Conservation (phyloP, 2,888 invertebrate species). For the Machimus rusticus region DNA sequence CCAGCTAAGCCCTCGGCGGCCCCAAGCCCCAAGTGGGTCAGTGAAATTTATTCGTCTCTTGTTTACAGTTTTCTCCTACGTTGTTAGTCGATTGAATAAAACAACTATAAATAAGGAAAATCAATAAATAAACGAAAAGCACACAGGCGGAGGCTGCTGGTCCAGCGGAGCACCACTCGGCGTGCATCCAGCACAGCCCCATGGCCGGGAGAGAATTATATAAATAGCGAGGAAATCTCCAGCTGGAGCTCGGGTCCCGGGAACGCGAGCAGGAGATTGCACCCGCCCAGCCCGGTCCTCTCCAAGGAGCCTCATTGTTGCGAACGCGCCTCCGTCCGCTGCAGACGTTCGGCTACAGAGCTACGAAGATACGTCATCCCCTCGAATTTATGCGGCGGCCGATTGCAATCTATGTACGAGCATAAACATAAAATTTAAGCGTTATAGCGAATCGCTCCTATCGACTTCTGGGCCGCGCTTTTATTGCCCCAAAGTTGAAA, state of each 20-base stretch:
- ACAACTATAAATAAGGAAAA: constrained; percentile 27
- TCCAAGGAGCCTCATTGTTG: background rate
- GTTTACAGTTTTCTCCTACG: constrained; percentile 21
- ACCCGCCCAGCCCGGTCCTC: background rate
- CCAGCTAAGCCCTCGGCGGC: background rate
- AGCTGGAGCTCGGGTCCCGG: background rate
- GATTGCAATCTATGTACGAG: constrained; percentile 11
- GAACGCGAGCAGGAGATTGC: background rate
- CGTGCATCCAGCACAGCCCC: background rate
- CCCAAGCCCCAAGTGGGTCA: constrained; percentile 24
- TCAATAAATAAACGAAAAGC: constrained; percentile 3
- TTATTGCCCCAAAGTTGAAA: background rate
- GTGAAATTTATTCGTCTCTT: constrained; percentile 7
- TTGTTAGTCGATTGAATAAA: constrained; percentile 29
- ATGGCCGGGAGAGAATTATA: background rate
- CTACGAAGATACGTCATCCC: background rate
- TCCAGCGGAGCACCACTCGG: background rate
- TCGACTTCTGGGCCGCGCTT: background rate
- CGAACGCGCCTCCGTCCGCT: background rate
- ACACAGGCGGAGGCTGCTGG: background rate
- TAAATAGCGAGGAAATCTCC: constrained; percentile 15
- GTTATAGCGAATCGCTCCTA: constrained; percentile 19
- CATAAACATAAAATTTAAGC: constrained; percentile 29
- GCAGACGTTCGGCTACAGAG: background rate
- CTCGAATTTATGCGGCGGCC: background rate